These are phyloP conservation scores for Odontothrips loti DNA, from an alignment of 2,888 invertebrate genomes.

Conservation along the genomic window DNA sequence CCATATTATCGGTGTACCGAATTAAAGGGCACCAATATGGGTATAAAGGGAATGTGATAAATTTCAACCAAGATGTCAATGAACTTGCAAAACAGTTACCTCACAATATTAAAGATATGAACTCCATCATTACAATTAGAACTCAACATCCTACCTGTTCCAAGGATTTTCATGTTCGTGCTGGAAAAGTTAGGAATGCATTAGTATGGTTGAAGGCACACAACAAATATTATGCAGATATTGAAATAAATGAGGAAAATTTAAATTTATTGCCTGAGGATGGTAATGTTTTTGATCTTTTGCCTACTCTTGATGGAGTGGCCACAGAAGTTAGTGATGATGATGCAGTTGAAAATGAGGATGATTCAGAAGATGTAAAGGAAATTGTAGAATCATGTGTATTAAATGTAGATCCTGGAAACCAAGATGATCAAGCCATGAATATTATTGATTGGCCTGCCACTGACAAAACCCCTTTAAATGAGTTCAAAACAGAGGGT, in stretches of 20 bases:
- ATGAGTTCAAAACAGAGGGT: conserved; percentile 33
- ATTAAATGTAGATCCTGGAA: no score
- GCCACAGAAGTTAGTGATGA: no score
- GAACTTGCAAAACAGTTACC: conserved; percentile 30
- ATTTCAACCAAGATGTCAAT: conserved; percentile 31
- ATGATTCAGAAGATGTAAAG: no score
- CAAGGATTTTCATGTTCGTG: no score
- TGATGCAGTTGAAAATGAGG: no score
- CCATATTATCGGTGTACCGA: conserved; percentile 30
- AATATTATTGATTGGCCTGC: conserved; percentile 28
- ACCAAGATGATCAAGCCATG: no score
- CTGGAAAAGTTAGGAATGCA: no score
- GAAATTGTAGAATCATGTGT: no score
- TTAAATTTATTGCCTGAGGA: conserved; percentile 16
- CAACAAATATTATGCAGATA: conserved; percentile 27
- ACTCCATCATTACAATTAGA: not conserved
- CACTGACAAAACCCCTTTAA: conserved; percentile 15
- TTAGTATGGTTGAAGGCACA: not conserved
- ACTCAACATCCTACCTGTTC: no score
- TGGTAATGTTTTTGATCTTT: conserved; percentile 2
- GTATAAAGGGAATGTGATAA: conserved; percentile 32
- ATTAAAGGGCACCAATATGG: conserved; percentile 32
- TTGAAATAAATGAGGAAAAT: conserved; percentile 5
- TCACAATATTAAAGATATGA: not conserved
- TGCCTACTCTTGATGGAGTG: no score